These are phyloP conservation scores for Bellardia pandia DNA, from an alignment of 2,888 invertebrate genomes.

Conservation along the genomic window DNA sequence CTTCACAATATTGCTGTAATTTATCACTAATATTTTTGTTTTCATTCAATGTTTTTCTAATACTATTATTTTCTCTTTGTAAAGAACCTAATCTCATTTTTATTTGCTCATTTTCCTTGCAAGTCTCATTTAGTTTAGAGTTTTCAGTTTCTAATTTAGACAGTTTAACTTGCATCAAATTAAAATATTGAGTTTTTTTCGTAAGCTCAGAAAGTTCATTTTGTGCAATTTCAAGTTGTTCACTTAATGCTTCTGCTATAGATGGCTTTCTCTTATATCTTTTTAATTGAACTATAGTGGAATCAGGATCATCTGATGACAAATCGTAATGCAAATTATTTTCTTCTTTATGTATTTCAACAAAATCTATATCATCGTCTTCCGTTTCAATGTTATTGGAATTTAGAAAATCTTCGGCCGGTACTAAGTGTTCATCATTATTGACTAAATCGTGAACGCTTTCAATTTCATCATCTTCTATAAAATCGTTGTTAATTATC, in stretches of 20 bases:
- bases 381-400: background rate
- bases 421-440: background rate
- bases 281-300: constrained; percentile 7
- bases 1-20: constrained; percentile 28
- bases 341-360: constrained; percentile 22
- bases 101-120: constrained; percentile 9
- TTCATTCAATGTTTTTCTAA: constrained; percentile 17
- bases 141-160: constrained; percentile 44
- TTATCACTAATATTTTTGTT: constrained; percentile 21
- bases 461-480: background rate
- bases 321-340: constrained; percentile 1
- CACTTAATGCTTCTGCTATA: background rate
- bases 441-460: background rate
- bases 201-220: background rate
- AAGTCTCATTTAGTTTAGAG: constrained; percentile 6
- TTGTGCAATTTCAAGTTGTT: background rate
- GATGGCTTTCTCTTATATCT: background rate
- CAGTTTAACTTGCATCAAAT: constrained; percentile 21
- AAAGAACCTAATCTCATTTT: constrained; percentile 15
- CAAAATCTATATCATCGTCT: constrained; percentile 8
- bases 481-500: background rate
- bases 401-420: background rate
- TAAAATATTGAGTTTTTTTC: background rate
- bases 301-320: background rate
- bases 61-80: constrained; percentile 38